Evolutionary conservation across 2,113 vertebrate species (phyloP), one percentile per base, ranked within the genome.

Genomic region (Cyprinodon tularosa): DNA sequence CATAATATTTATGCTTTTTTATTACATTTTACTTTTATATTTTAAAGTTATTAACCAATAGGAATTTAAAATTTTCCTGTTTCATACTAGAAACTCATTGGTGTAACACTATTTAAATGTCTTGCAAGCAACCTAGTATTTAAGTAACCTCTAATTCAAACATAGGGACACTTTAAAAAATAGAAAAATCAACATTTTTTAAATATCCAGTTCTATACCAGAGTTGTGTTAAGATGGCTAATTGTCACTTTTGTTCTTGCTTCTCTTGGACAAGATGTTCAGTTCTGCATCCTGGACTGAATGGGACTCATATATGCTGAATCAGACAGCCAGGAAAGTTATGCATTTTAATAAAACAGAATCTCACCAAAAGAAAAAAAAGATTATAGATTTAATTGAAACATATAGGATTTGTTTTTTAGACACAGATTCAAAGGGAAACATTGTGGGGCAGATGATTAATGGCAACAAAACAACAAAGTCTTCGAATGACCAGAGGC

Each of bases 391-490:
- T 57, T 57, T 53, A 53, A 53, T 53, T 20, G 6, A 53, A 57
- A 76, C 53, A 66, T 4, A 38, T 70, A 72, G 44, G 29, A 77
- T 37, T 29, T 63, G 6, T 12, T 37, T 65, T 44, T 72, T 40
- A 74, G 29, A 48, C 66, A 66, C n/a, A 40, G 78, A 76, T 37
- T 81, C 60, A 66, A 72, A 71, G 62, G 76, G 70, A 67, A 47
- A 72, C 69, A 20, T 8, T 62, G 68, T 38, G 71, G 76, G 62
- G 36, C 63, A 66, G 72, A 44, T 60, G 81, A 87, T 82, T 84
- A 85, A 79, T 85, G 82, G 74, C 86, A 81, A 17, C 3, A 15
- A 36, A 74, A 84, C 72, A 74, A 71, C 61, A 22, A 84, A 39
- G 61, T 69, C 59, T 69, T 72, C 47, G 50, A 57, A 77, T 74